A percentile compares a stretch with the other conserved stretches of the same genome.
Evolutionary conservation across 2,113 vertebrate species (phyloP).

Genomic region (Plectropomus leopardus): DNA sequence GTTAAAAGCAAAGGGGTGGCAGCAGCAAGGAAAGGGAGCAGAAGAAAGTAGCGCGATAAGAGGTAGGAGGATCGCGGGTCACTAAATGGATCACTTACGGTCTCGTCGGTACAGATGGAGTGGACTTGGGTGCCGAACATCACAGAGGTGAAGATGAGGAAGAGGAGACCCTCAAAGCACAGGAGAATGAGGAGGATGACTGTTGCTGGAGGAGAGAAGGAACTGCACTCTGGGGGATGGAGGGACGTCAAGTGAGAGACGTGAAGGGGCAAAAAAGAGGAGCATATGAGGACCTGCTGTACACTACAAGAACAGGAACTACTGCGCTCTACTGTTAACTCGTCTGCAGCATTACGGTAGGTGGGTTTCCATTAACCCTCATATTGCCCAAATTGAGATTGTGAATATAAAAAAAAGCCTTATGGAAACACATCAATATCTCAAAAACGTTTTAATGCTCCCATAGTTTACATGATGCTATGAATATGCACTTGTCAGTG

Average conservation of each 20-base stretch:
- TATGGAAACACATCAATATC: too few relatives aligned
- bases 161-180: slow-evolving; percentile 97
- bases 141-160: slow-evolving; percentile 99
- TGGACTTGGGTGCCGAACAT: slow-evolving; percentile 99
- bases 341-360: neutral
- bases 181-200: slow-evolving; percentile 98
- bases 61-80: slow-evolving; percentile 17
- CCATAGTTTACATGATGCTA: too few relatives aligned
- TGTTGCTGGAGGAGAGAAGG: slow-evolving; percentile 96
- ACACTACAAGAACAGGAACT: neutral
- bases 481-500: too few relatives aligned
- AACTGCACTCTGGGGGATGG: slow-evolving; percentile 92
- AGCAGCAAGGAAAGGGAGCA: slow-evolving; percentile 11
- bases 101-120: slow-evolving; percentile 99
- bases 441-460: too few relatives aligned
- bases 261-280: slow-evolving; percentile 55
- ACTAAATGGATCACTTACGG: slow-evolving; percentile 87
- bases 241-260: slow-evolving; percentile 60
- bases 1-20: slow-evolving; percentile 17
- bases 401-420: too few relatives aligned
- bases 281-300: slow-evolving; percentile 28
- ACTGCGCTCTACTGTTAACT: neutral
- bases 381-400: too few relatives aligned
- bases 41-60: slow-evolving; percentile 1
- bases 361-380: too few relatives aligned